These are phyloP conservation scores for Pinna nobilis DNA, from an alignment of 1,140 invertebrate species.

Conservation along the genomic window DNA sequence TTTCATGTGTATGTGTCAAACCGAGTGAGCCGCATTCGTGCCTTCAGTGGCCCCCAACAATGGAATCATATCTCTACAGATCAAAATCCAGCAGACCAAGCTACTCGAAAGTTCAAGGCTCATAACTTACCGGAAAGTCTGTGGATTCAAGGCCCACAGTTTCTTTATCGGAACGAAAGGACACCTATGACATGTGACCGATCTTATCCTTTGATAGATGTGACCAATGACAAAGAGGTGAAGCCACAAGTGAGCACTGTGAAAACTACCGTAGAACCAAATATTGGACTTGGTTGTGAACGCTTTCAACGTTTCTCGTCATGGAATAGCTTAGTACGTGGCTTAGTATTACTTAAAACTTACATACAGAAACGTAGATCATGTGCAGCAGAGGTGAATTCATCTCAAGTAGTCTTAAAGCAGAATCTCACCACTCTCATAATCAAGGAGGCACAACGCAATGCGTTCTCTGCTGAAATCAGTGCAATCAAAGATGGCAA, in stretches of 20 bases:
- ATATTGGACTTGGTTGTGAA: too few species aligned
- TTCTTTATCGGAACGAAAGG: not conserved
- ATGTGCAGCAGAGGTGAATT: not conserved
- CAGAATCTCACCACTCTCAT: not conserved
- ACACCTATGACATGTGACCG: not conserved
- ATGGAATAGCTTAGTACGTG: constrained; percentile 29
- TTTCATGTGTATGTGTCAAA: constrained; percentile 27
- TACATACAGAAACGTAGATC: not conserved
- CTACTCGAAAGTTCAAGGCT: constrained; percentile 9
- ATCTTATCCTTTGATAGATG: not conserved
- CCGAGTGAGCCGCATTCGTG: constrained; percentile 20
- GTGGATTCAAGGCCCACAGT: constrained; percentile 18
- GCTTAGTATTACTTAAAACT: not conserved
- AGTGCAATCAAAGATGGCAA: not conserved
- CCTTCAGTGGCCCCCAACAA: constrained; percentile 14
- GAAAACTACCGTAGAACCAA: constrained; percentile 1
- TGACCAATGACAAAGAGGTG: not conserved
- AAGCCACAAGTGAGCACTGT: not conserved
- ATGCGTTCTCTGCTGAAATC: not conserved
- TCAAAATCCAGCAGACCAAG: constrained; percentile 27
- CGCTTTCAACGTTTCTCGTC: constrained; percentile 31
- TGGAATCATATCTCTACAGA: constrained; percentile 33
- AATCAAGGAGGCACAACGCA: constrained; percentile 7
- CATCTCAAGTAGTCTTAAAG: too few species aligned
- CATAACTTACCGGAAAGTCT: not conserved